Evolutionary conservation across 2,797 vertebrate genomes (phyloP).

Genomic region (Xiphorhynchus erythropygius): DNA sequence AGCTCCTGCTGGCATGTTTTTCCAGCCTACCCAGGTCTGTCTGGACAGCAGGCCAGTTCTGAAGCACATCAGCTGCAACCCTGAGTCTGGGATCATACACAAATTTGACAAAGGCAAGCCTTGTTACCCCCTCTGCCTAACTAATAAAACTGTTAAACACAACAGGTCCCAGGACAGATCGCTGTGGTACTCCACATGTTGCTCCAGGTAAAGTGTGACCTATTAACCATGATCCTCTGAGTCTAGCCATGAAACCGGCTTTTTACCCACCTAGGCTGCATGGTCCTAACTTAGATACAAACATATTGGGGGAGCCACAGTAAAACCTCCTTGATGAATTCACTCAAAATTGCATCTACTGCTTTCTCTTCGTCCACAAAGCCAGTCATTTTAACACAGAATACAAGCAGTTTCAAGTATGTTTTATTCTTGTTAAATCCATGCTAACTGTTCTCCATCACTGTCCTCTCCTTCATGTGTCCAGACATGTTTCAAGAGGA

Average conservation of each 20-base stretch:
- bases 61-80: background rate
- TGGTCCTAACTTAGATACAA: background rate
- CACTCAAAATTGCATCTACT: background rate
- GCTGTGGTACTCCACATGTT: background rate
- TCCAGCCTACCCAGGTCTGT: background rate
- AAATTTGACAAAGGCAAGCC: background rate
- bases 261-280: background rate
- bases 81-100: background rate
- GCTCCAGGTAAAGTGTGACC: background rate
- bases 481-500: background rate
- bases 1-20: background rate
- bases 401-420: background rate
- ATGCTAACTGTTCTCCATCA: background rate
- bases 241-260: background rate
- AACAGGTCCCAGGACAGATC: background rate
- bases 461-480: background rate
- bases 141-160: background rate
- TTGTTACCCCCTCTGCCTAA: background rate
- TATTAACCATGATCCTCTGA: fast-evolving
- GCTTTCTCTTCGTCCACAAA: background rate
- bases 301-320: background rate
- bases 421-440: background rate
- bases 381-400: background rate
- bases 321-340: background rate
- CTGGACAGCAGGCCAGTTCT: background rate